A percentile compares a stretch with the other conserved stretches of the same genome.
Conservation (phyloP, 2,113 vertebrate species). For the Misgurnus anguillicaudatus region DNA sequence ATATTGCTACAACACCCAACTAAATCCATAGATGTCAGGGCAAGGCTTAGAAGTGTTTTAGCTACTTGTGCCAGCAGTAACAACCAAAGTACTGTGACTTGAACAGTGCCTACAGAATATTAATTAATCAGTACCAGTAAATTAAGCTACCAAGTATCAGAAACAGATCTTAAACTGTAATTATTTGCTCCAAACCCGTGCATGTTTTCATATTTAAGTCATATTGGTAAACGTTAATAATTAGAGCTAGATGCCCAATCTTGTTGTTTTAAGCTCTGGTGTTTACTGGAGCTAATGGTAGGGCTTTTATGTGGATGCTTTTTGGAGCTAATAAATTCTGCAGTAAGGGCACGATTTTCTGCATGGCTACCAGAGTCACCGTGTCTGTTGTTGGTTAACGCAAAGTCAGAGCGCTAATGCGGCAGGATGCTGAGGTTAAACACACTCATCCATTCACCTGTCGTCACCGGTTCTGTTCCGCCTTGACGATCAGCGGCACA, state of each 20-base stretch:
- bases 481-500: conserved; percentile 29
- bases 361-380: conserved; percentile 48
- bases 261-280: neutral
- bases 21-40: neutral
- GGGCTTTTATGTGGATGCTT: conserved; percentile 41
- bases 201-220: neutral
- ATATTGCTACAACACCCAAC: neutral
- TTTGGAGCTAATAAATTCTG: conserved; percentile 51
- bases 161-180: neutral
- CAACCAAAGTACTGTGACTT: neutral
- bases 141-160: neutral
- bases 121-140: neutral
- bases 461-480: conserved; percentile 44
- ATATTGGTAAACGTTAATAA: neutral
- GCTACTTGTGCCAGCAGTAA: neutral
- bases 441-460: conserved; percentile 59
- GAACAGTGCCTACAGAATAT: neutral
- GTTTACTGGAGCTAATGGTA: neutral
- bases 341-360: conserved; percentile 55
- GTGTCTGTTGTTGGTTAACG: conserved; percentile 35
- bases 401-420: conserved; percentile 44
- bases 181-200: neutral
- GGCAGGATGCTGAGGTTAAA: conserved; percentile 55
- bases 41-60: neutral
- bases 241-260: neutral